A percentile compares a stretch with the other conserved stretches of the same genome.
These are phyloP conservation scores for Columba janthina DNA, from an alignment of 2,113 vertebrate species.

Conservation along the genomic window DNA sequence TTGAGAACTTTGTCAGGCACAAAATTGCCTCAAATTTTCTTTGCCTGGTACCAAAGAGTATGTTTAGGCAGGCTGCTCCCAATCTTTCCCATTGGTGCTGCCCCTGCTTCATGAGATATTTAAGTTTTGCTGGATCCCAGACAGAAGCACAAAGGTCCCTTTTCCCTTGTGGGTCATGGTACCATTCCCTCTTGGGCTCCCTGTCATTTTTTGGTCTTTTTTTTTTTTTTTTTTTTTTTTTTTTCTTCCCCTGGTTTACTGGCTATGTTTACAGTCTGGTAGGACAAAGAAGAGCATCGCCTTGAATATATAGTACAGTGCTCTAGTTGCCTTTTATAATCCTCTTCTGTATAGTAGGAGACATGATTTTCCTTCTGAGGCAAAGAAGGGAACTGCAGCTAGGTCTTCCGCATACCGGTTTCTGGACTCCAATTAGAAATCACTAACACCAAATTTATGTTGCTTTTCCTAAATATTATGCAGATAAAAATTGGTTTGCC, in stretches of 20 bases:
- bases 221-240: no score
- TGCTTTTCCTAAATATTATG: neutral
- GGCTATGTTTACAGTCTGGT: neutral
- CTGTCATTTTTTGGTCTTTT: neutral
- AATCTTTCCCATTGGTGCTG: neutral
- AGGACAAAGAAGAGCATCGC: neutral
- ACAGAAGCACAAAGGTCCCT: neutral
- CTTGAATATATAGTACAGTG: neutral
- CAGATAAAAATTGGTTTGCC: neutral
- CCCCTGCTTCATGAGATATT: neutral
- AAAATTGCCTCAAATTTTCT: neutral
- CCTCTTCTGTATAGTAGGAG: neutral
- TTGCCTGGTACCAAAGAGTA: neutral
- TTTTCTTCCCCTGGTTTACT: neutral
- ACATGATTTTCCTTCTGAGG: neutral
- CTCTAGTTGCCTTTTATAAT: neutral
- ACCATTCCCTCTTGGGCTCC: neutral
- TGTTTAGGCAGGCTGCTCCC: neutral
- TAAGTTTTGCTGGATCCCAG: neutral
- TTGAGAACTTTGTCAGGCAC: neutral
- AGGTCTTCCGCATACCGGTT: neutral
- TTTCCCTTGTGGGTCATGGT: neutral
- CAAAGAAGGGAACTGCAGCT: neutral
- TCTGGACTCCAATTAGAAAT: neutral
- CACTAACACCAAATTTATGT: neutral